Evolutionary conservation across 2,797 vertebrate species (phyloP), one percentile per base, ranked within the genome.

Genomic region (Sebastes cheni): DNA sequence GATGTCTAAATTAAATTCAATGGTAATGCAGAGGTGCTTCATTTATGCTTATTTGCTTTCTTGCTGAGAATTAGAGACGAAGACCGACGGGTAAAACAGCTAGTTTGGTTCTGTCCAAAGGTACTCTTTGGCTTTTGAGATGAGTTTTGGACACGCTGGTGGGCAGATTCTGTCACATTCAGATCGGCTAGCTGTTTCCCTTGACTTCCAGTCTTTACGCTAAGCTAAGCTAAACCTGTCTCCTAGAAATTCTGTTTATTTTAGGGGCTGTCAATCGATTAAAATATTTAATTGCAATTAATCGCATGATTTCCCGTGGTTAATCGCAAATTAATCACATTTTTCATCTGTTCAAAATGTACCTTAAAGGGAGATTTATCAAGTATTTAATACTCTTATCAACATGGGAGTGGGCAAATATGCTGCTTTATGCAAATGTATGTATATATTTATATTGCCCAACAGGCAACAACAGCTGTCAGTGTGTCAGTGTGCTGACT

Each of bases 401-500:
- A 42, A 42, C 39, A 42, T 42, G 39, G 39, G 0, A 42, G 39
- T 16, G 14, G 14, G 39, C 2, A 0, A 14, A 42, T 42, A 16
- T 42, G 1, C 39, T 7, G 3, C 13, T 42, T 42, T 14, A 42
- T 42, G 39, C 39, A 42, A 42, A 42, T 42, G 39, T 42, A 42
- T 42, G 39, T 16, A 42, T 42, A 16, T 42, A 42, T 42, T 39
- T 39, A 39, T 39, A 39, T 39, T 39, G 36, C 36, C 36, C 36
- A 39, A 39, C 36, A 39, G 12, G 5, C 36, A 39, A 39, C 36
- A 39, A 39, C 36, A 39, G 36, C 36, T 14, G 36, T 39, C 36
- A 39, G 36, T 39, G 36, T 39, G 36, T 39, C 36, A 14, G 36
- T 39, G 36, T 39, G 36, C 12, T 39, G 36, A 39, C 36, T 39